Evolutionary conservation across 2,888 invertebrate species (phyloP), one percentile per base, ranked within the genome.

Genomic region (Cerastoderma edule): DNA sequence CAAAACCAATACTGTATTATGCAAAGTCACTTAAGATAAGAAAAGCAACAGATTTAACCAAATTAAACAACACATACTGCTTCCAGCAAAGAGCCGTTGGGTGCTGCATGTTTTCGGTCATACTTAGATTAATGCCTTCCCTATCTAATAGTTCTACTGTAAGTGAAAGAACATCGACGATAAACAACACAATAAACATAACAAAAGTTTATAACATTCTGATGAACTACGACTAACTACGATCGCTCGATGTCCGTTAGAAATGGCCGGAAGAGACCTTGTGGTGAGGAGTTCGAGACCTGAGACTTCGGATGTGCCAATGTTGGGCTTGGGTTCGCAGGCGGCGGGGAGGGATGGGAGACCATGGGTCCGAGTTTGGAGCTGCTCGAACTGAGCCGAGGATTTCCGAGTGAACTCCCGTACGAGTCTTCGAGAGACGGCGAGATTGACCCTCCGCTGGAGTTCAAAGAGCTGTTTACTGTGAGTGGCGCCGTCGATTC

Each of bases 211-310:
- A 30, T 8, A 30, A 2, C 4, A 63, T 5, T 19, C 44, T 63
- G 33, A 19, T 46, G 46, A 19, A 46, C 5, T n/a, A 5, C n/a
- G 16, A 19, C 5, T 46, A 27, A 22, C 30, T 63, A 86, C 10
- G 84, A 63, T 13, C 86, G 56, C 66, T 87, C 87, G 13, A 80
- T 76, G 39, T 87, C 86, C 3, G 83, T 73, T 63, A 84, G 83
- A 69, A 86, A 87, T 13, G 87, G 87, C 53, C 85, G 69, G 68
- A 87, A 87, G 10, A 87, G 72, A 46, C 83, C 84, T 10, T 79
- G 85, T 33, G 83, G 79, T 56, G 87, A 72, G 6, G 84, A 76
- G 63, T 80, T 84, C 48, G 46, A 46, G 0, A 78, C 72, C 48
- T 79, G 79, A 16, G 74, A 72, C 60, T 77, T 81, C 10, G 79